Percentiles rank a stretch among this genome's conserved stretches.
Conservation (phyloP, 1,140 invertebrate genomes). For the Harpegnathos saltator region DNA sequence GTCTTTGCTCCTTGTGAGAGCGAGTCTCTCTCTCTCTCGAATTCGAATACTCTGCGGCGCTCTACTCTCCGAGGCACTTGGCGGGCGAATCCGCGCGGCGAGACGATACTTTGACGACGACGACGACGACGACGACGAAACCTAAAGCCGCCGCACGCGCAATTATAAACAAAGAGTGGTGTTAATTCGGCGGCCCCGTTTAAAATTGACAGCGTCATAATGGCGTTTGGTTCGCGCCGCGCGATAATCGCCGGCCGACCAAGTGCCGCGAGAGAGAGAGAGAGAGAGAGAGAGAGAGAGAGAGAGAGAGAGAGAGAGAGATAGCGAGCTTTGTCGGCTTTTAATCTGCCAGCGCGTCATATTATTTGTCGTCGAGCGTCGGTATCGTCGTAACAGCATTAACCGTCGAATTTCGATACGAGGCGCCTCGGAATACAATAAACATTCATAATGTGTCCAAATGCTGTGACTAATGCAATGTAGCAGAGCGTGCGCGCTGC, state of each 20-base stretch:
- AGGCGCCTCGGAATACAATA: background rate
- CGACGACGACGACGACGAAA: background rate
- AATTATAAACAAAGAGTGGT: conserved; percentile 16
- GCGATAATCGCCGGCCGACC: background rate
- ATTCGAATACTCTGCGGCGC: too few species aligned
- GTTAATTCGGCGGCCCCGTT: conserved; percentile 1
- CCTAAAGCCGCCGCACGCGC: background rate
- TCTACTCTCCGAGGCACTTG: too few species aligned
- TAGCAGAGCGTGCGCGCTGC: background rate
- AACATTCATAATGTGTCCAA: conserved; percentile 8
- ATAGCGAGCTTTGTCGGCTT: conserved; percentile 12
- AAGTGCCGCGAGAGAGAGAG: too few species aligned
- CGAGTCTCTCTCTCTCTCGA: too few species aligned
- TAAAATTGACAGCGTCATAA: conserved; percentile 23
- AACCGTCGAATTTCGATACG: background rate
- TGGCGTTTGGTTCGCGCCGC: conserved; percentile 4
- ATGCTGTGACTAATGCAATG: conserved; percentile 1
- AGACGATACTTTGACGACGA: background rate
- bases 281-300: too few species aligned
- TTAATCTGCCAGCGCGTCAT: conserved; percentile 2
- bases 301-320: too few species aligned
- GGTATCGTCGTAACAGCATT: background rate
- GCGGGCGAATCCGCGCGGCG: too few species aligned
- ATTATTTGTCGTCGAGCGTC: background rate
- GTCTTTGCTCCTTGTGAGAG: too few species aligned